Percentiles rank a stretch among this genome's conserved stretches.
phyloP scores from a whole-genome alignment of 2,888 invertebrate genomes.

The Microctonus aethiopoides region DNA sequence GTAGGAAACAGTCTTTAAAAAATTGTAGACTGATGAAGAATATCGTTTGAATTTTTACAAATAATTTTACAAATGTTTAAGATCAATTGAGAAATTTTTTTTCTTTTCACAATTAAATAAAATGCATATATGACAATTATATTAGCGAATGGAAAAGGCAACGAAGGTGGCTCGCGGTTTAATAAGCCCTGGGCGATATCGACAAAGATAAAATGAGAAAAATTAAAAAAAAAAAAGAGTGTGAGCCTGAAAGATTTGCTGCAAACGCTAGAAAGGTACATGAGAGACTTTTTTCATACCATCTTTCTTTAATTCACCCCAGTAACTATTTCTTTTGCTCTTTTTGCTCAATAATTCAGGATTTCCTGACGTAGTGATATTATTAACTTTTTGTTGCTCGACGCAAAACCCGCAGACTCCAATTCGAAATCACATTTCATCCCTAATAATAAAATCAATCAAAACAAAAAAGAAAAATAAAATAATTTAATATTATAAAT shows the following conservation, averaged over 20 bases:
- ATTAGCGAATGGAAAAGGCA: constrained; percentile 31
- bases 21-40: no score
- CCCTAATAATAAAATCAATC: no score
- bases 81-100: no score
- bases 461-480: no score
- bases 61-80: no score
- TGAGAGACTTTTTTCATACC: constrained; percentile 6
- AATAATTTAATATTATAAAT: no score
- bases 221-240: no score
- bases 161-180: constrained; percentile 36
- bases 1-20: no score
- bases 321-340: no score
- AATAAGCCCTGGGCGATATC: constrained; percentile 39
- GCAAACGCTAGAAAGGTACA: neutral
- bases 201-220: neutral
- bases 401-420: neutral
- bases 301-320: neutral
- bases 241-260: neutral
- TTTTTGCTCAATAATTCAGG: constrained; percentile 1
- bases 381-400: constrained; percentile 14
- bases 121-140: constrained; percentile 44
- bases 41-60: no score
- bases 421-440: neutral
- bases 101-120: constrained; percentile 38
- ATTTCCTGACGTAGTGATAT: constrained; percentile 5